Base-by-base conservation (phyloP, 2,888 invertebrate genomes). In the Rotaria sp. region DNA sequence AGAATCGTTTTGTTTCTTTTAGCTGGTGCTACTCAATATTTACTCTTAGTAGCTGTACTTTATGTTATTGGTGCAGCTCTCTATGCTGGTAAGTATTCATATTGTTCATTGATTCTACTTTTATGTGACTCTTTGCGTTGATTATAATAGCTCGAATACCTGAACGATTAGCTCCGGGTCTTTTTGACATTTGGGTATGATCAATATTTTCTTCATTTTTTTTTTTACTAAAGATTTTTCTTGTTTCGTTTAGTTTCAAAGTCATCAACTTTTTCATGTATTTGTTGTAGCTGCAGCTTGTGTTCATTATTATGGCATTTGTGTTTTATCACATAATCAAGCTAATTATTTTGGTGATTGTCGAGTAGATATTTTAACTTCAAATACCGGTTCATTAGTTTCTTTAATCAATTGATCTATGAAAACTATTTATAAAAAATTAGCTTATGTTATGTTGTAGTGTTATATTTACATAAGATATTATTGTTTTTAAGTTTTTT, bases 191-290 rank as follows among this genome's bases (percentile, higher is more conserved):
- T 90, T 97, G 97, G 95, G 95, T 86, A 85, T 45, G 38, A 30
- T 52, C 1, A n/a, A 41, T 1, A 18, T 26, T 26, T n/a, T 26
- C 13, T 26, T 11, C 0, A 1, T 4, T 45, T 10, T 24, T 52
- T 21, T 7, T 52, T 24, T 52, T 21, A 24, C 26, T 80, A 11
- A 24, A 75, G 24, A 30, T 3, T 24, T 75, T 0, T 30, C 84
- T 80, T 88, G 87, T 87, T 88, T 84, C 85, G 89, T 92, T 88
- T 91, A 95, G 96, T 96, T 97, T 92, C 99, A 99, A 92, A 98
- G 98, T 86, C 99, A 99, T 92, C 99, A 99, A 93, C 95, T 99
- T 90, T 99, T 99, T 93, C 99, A 99, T 90, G 94, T 98, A 74
- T 94, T 98, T 90, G 99, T 99, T 88, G 94, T 99, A 90, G 95